These are phyloP conservation scores for Tokudaia tokunoshimensis DNA, from an alignment of 2,797 vertebrate genomes.

Conservation along the genomic window DNA sequence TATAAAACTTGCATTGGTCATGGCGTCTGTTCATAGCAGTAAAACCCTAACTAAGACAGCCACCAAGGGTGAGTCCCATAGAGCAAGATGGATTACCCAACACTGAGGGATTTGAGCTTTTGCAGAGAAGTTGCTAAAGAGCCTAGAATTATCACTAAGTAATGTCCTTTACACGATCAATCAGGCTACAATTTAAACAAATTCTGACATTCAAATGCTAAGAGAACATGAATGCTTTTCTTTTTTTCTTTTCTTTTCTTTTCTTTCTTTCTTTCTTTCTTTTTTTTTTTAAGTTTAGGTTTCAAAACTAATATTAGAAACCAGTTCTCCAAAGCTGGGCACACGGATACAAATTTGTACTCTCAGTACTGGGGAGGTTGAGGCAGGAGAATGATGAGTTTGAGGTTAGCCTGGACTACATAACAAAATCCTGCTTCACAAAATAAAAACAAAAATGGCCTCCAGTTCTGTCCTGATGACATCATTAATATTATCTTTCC, in stretches of 20 bases:
- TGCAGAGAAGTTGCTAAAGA: background rate
- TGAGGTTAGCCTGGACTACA: background rate
- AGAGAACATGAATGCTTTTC: background rate
- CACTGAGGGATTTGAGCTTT: background rate
- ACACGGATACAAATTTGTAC: background rate
- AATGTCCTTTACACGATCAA: background rate
- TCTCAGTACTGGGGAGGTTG: background rate
- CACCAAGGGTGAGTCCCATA: background rate
- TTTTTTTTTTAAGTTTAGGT: background rate
- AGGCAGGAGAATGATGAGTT: background rate
- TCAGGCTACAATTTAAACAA: slow-evolving; percentile 33
- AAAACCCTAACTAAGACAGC: too few species aligned
- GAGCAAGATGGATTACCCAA: background rate
- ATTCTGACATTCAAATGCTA: background rate
- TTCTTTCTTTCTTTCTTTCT: background rate
- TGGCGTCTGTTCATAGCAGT: too few species aligned
- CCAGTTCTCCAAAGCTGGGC: background rate
- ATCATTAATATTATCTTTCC: background rate
- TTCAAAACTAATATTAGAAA: slow-evolving; percentile 15
- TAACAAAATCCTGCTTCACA: background rate
- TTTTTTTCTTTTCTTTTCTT: background rate
- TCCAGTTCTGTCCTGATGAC: background rate
- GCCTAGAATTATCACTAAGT: background rate
- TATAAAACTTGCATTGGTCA: too few species aligned
- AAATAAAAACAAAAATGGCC: background rate